Conservation (phyloP, 2,113 vertebrate species). For the Scolopax mira region DNA sequence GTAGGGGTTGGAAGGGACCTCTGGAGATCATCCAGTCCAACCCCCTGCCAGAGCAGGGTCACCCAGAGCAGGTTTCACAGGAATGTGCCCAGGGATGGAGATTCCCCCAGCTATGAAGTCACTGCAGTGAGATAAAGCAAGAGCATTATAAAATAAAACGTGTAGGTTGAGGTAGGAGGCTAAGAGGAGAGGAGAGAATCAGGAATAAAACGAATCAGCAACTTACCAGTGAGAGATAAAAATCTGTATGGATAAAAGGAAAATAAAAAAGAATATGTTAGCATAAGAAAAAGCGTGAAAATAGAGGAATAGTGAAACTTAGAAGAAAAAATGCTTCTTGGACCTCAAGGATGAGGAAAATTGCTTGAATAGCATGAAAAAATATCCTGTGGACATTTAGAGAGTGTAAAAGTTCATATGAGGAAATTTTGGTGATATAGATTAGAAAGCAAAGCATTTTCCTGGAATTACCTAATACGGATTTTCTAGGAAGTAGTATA, state of each 20-base stretch:
- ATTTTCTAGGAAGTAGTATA: background rate
- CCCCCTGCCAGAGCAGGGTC: too few species aligned
- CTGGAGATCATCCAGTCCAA: too few species aligned
- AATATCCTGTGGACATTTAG: background rate
- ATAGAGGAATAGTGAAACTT: background rate
- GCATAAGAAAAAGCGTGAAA: background rate
- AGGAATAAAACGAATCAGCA: background rate
- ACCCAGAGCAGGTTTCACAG: too few species aligned
- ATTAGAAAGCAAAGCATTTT: background rate
- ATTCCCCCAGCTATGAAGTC: background rate
- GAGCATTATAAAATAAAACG: background rate
- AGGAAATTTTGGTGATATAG: background rate
- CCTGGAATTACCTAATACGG: background rate
- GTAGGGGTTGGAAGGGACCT: too few species aligned
- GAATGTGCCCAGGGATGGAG: too few species aligned
- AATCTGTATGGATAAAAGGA: background rate
- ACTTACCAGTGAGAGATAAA: background rate
- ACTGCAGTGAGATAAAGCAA: background rate
- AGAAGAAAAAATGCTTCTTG: background rate
- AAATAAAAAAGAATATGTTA: background rate
- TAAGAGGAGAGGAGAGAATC: background rate
- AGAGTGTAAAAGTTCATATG: background rate
- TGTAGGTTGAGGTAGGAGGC: background rate
- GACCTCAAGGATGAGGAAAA: background rate
- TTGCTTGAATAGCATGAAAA: background rate